A percentile compares a stretch with the other conserved stretches of the same genome.
phyloP scores from a whole-genome alignment of 2,797 vertebrate genomes.

The Onychomys leucogaster region DNA sequence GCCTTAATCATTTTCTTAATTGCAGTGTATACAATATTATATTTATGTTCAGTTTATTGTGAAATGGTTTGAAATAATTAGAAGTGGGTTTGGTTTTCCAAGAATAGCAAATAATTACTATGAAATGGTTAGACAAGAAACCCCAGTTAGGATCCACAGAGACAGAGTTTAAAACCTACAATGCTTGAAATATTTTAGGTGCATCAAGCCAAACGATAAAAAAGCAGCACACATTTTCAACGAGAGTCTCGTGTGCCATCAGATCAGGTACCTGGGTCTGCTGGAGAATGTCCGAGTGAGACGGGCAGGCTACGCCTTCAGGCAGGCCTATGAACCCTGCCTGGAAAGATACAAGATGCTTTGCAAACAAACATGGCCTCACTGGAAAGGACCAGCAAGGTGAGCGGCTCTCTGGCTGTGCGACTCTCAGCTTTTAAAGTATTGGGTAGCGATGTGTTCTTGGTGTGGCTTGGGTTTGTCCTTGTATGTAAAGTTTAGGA shows the following conservation, averaged over 20 bases:
- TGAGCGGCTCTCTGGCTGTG: slow-evolving; percentile 78
- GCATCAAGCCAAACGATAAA: slow-evolving; percentile 99
- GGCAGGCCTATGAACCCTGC: slow-evolving; percentile 96
- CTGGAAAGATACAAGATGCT: slow-evolving; percentile 99
- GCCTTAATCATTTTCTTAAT: background rate
- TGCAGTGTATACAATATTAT: background rate
- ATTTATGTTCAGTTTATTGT: slow-evolving; percentile 15
- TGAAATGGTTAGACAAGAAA: background rate
- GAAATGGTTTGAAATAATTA: slow-evolving; percentile 31
- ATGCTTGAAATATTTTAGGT: slow-evolving; percentile 87
- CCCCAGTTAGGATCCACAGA: background rate
- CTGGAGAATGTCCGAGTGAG: slow-evolving; percentile 98
- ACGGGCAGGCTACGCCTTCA: slow-evolving; percentile 97
- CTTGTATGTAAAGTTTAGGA: background rate
- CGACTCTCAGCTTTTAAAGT: background rate
- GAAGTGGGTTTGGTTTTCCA: background rate
- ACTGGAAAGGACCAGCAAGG: slow-evolving; percentile 97
- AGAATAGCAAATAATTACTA: background rate
- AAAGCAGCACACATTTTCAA: slow-evolving; percentile 96
- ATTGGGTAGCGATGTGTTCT: background rate
- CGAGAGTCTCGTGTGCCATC: slow-evolving; percentile 95
- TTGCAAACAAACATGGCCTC: slow-evolving; percentile 98
- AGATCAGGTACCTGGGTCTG: slow-evolving; percentile 96
- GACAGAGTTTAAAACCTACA: slow-evolving; percentile 27
- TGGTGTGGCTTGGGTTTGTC: background rate